These are phyloP conservation scores for Venusia cambrica DNA, from an alignment of 2,888 invertebrate genomes.

Conservation along the genomic window DNA sequence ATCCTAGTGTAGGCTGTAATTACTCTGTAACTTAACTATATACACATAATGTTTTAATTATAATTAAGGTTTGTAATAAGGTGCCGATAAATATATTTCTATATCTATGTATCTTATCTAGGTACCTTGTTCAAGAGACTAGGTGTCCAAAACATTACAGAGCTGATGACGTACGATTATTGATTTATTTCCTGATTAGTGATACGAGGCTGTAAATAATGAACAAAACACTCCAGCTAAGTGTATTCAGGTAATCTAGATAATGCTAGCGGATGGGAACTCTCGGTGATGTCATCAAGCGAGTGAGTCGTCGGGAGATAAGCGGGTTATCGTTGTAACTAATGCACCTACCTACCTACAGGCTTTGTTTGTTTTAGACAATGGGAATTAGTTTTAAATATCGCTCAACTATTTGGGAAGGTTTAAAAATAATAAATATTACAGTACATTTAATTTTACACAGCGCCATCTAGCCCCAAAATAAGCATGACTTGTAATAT, in stretches of 20 bases:
- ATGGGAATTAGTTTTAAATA: conserved; percentile 35
- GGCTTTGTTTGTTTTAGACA: conserved; percentile 45
- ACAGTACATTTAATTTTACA: no score
- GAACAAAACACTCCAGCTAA: conserved; percentile 17
- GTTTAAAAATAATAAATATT: conserved; percentile 24
- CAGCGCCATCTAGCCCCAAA: no score
- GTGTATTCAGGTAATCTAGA: conserved; percentile 19
- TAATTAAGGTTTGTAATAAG: no score
- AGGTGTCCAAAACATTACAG: no score
- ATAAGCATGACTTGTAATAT: no score
- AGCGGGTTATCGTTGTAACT: conserved; percentile 44
- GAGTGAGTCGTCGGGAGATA: conserved; percentile 53
- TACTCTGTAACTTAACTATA: no score
- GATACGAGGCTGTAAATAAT: conserved; percentile 15
- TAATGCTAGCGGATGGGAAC: conserved; percentile 21
- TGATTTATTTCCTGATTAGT: conserved; percentile 6
- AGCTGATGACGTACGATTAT: conserved; percentile 1
- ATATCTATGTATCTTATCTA: no score
- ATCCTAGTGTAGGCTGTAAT: no score
- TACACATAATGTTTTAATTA: no score
- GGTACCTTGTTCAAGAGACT: no score
- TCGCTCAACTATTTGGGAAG: conserved; percentile 20
- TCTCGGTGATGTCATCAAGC: conserved; percentile 52
- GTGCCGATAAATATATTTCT: no score
- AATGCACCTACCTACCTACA: conserved; percentile 50